A percentile compares a stretch with the other conserved stretches of the same genome.
Evolutionary conservation across 2,113 vertebrate genomes (phyloP).

Genomic region (Gobius niger): DNA sequence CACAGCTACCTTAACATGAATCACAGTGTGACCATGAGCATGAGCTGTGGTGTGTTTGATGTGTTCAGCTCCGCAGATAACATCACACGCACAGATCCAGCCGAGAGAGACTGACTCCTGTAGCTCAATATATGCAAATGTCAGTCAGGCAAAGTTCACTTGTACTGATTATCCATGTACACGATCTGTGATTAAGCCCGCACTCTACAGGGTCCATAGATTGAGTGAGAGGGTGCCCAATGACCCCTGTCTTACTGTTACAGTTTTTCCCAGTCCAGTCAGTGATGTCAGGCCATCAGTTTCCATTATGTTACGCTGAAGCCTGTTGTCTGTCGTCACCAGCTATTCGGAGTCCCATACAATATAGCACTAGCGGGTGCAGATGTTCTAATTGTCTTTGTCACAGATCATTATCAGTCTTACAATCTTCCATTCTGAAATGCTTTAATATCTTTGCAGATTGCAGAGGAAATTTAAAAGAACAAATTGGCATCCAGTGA

Average conservation of each 20-base stretch:
- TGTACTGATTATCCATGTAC: conserved; percentile 69
- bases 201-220: conserved; percentile 58
- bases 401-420: conserved; percentile 19
- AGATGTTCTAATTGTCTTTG: conserved; percentile 21
- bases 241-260: conserved; percentile 47
- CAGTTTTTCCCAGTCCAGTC: conserved; percentile 23
- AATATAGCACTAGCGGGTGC: too few species aligned
- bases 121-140: conserved; percentile 76
- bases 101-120: conserved; percentile 66
- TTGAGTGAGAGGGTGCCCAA: conserved; percentile 50
- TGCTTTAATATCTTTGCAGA: conserved; percentile 14
- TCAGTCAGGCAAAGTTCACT: conserved; percentile 58
- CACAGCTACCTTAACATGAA: neutral
- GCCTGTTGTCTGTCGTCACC: too few species aligned
- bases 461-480: conserved; percentile 12
- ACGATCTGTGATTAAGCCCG: conserved; percentile 71
- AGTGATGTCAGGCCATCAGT: conserved; percentile 12
- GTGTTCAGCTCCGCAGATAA: conserved; percentile 43
- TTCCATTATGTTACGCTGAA: too few species aligned
- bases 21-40: conserved; percentile 24
- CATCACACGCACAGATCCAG: conserved; percentile 40
- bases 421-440: conserved; percentile 33
- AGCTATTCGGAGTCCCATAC: too few species aligned
- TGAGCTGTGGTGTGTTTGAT: conserved; percentile 36
- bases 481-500: neutral